phyloP scores from a whole-genome alignment of 1,140 invertebrate genomes.

The Macrobrachium rosenbergii region DNA sequence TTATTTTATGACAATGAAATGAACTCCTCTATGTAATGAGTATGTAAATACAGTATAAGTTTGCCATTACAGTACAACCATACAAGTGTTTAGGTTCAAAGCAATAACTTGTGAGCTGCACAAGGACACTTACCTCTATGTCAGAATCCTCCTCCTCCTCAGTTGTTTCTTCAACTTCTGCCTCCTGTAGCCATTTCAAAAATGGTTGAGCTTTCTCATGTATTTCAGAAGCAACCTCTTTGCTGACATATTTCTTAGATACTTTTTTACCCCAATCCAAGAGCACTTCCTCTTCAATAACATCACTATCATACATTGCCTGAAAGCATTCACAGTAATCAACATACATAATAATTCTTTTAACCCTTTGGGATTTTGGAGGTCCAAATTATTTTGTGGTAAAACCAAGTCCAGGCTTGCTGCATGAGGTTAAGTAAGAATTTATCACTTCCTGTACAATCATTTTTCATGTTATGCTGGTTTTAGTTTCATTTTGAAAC shows the following conservation, averaged over 20 bases:
- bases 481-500: too few relatives aligned
- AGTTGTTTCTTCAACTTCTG: conserved; percentile 90
- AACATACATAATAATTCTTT: background rate
- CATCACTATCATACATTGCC: conserved; percentile 94
- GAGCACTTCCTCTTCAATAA: conserved; percentile 93
- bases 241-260: conserved; percentile 93
- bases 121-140: conserved; percentile 73
- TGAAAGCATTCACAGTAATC: conserved; percentile 69
- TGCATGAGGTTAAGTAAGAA: too few relatives aligned
- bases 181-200: conserved; percentile 96
- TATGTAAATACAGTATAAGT: too few relatives aligned
- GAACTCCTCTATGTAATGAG: background rate
- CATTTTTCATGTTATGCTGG: too few relatives aligned
- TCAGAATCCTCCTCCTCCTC: conserved; percentile 78
- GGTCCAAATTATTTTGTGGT: too few relatives aligned
- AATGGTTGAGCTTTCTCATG: conserved; percentile 93
- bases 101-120: background rate
- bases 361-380: too few relatives aligned
- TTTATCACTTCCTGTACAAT: too few relatives aligned
- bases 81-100: background rate
- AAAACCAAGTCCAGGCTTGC: too few relatives aligned
- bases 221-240: conserved; percentile 92
- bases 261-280: conserved; percentile 96
- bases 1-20: too few relatives aligned
- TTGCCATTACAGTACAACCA: background rate